These are phyloP conservation scores for Morphnarchus princeps DNA, from an alignment of 2,113 vertebrate species.

Conservation along the genomic window DNA sequence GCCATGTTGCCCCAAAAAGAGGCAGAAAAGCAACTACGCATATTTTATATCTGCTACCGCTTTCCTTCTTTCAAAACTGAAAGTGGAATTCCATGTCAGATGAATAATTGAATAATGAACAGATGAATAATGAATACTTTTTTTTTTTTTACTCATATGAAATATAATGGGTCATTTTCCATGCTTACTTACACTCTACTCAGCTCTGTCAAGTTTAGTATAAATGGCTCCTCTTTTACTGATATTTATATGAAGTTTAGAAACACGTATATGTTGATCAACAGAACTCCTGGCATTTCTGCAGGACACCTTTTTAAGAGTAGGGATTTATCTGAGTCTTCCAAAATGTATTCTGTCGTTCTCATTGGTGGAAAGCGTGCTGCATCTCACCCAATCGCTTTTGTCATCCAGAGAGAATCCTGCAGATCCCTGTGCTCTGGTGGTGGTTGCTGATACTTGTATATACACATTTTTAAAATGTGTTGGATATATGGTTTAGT, in stretches of 20 bases:
- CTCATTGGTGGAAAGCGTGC: background rate
- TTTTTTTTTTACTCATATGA: background rate
- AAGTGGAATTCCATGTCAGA: slow-evolving; percentile 12
- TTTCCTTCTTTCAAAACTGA: background rate
- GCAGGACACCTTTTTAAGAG: background rate
- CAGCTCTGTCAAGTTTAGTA: background rate
- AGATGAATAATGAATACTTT: slow-evolving; percentile 7
- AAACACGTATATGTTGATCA: background rate
- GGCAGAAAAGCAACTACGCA: background rate
- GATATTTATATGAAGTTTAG: background rate
- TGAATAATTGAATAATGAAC: slow-evolving; percentile 41
- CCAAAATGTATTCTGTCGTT: background rate
- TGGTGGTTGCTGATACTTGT: background rate
- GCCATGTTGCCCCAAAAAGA: background rate
- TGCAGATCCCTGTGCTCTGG: background rate
- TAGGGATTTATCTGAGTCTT: background rate
- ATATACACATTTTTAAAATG: background rate
- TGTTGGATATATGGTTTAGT: background rate
- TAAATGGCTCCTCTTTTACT: background rate
- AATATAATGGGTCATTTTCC: background rate
- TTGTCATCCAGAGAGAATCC: background rate
- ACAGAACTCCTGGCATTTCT: background rate
- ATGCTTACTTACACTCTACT: background rate
- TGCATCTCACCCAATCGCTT: background rate
- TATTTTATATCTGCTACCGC: background rate